These are phyloP conservation scores for Malurus cyaneus DNA, from an alignment of 2,113 vertebrate species.

Conservation along the genomic window DNA sequence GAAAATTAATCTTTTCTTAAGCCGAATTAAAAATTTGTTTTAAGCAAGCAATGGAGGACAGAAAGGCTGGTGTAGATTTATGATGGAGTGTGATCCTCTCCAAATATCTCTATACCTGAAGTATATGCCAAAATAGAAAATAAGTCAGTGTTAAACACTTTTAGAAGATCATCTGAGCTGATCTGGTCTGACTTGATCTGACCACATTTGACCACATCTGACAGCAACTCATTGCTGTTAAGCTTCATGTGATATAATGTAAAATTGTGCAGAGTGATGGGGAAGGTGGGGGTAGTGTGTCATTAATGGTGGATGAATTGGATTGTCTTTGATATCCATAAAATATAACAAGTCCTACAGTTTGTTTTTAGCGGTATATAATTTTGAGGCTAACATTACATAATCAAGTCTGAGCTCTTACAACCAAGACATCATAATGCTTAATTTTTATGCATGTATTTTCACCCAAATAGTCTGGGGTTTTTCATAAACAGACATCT, in stretches of 20 bases:
- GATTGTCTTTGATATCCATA: background rate
- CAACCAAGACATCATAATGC: background rate
- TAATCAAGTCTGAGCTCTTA: background rate
- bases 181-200: background rate
- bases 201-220: background rate
- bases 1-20: background rate
- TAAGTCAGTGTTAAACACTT: background rate
- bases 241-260: background rate
- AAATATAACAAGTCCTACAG: background rate
- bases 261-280: accelerated
- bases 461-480: background rate
- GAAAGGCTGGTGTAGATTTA: background rate
- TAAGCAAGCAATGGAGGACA: background rate
- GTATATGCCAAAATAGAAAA: background rate
- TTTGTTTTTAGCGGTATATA: background rate
- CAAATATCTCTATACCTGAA: background rate
- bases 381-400: background rate
- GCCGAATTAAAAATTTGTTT: background rate
- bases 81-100: background rate
- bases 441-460: background rate
- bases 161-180: background rate
- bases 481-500: background rate
- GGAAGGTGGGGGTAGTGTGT: background rate
- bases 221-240: background rate
- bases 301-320: background rate